Conservation (phyloP, 2,888 invertebrate genomes). For the Cryptocephalus primarius region DNA sequence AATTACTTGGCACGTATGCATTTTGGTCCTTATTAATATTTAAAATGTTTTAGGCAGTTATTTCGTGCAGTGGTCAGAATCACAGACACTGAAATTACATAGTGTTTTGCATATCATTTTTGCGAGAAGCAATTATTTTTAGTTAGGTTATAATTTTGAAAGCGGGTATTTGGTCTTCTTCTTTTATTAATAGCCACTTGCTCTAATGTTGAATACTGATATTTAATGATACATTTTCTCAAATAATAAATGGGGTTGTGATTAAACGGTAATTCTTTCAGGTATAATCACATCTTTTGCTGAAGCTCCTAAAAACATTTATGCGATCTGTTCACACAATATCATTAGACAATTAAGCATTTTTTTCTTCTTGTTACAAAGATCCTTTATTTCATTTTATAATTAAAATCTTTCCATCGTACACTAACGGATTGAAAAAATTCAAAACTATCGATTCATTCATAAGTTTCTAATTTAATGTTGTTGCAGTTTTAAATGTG, state of each 20-base stretch:
- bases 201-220: conserved; percentile 26
- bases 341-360: conserved; percentile 1
- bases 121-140: conserved; percentile 35
- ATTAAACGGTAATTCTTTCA: conserved; percentile 25
- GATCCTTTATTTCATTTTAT: too few relatives aligned
- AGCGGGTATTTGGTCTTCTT: conserved; percentile 28
- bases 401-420: too few relatives aligned
- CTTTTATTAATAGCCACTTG: conserved; percentile 24
- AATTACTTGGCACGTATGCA: conserved; percentile 34
- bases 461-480: too few relatives aligned
- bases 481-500: too few relatives aligned
- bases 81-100: conserved; percentile 37
- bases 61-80: conserved; percentile 34
- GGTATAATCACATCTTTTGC: conserved; percentile 19
- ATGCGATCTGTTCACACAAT: conserved; percentile 9
- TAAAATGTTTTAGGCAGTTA: conserved; percentile 26
- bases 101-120: conserved; percentile 38
- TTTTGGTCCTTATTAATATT: conserved; percentile 34
- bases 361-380: too few relatives aligned
- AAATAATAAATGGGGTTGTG: conserved; percentile 23
- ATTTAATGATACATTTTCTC: conserved; percentile 25
- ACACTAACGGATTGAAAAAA: too few relatives aligned
- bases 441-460: too few relatives aligned
- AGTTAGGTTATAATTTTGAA: conserved; percentile 34
- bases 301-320: conserved; percentile 5